Evolutionary conservation across 1,140 invertebrate genomes (phyloP).

Genomic region (Protaetia brevitarsis): DNA sequence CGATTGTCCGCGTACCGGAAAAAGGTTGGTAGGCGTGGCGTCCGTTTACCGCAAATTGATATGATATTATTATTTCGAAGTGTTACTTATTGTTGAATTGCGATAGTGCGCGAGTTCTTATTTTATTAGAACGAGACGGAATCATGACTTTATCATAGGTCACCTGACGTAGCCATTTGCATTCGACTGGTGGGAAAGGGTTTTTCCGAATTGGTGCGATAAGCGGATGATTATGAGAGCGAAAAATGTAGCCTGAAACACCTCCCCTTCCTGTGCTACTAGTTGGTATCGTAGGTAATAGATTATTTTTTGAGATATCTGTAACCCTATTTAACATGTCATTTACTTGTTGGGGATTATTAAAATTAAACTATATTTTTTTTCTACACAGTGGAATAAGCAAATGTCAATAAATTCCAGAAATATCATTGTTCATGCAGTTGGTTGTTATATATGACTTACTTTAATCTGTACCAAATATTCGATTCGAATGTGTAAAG

Average conservation of each 20-base stretch:
- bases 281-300: too few species aligned
- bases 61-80: slow-evolving; percentile 29
- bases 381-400: too few species aligned
- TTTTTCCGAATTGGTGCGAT: slow-evolving; percentile 7
- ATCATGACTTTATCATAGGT: slow-evolving; percentile 2
- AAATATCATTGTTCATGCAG: too few species aligned
- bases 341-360: too few species aligned
- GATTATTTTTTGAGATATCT: too few species aligned
- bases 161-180: slow-evolving; percentile 13
- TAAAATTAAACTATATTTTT: too few species aligned
- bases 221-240: too few species aligned
- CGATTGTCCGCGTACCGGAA: slow-evolving; percentile 22
- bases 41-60: slow-evolving; percentile 33
- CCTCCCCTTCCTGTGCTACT: background rate
- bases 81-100: slow-evolving; percentile 19
- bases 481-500: too few species aligned
- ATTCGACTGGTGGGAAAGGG: slow-evolving; percentile 2
- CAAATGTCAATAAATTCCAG: too few species aligned
- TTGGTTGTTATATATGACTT: too few species aligned
- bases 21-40: slow-evolving; percentile 30
- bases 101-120: slow-evolving; percentile 4
- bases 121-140: slow-evolving; percentile 15
- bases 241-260: background rate
- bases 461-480: too few species aligned
- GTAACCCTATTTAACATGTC: too few species aligned